Evolutionary conservation across 2,797 vertebrate species (phyloP).

Genomic region (Enteromius viviparus): DNA sequence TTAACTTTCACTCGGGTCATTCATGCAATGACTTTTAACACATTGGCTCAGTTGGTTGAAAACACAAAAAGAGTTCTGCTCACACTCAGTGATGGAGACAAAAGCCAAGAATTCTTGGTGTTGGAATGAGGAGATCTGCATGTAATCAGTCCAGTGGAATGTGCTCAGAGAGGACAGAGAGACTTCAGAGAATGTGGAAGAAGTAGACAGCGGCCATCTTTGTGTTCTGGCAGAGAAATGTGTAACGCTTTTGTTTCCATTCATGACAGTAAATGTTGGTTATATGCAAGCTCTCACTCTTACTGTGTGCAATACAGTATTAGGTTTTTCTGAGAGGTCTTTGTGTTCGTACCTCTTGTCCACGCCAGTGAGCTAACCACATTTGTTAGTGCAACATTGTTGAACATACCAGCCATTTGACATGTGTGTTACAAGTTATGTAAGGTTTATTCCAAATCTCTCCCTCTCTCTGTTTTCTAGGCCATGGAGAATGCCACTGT

Average conservation of each 20-base stretch:
- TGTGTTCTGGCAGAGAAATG: constrained; percentile 10
- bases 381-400: constrained; percentile 4
- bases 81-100: not conserved
- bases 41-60: not conserved
- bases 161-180: constrained; percentile 27
- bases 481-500: constrained; percentile 93
- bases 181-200: constrained; percentile 43
- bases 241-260: constrained; percentile 15
- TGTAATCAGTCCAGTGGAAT: constrained; percentile 53
- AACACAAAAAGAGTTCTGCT: constrained; percentile 9
- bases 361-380: not conserved
- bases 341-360: constrained; percentile 13
- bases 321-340: not conserved
- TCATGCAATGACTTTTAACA: not conserved
- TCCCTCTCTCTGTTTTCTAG: constrained; percentile 67
- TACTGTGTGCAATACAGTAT: not conserved
- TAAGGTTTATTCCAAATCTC: not conserved
- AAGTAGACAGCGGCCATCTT: constrained; percentile 30
- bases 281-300: not conserved
- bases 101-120: constrained; percentile 8
- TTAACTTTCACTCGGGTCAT: not conserved
- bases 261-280: not conserved
- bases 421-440: too few relatives aligned
- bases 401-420: not conserved
- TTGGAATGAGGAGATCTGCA: constrained; percentile 14